phyloP scores from a whole-genome alignment of 2,888 invertebrate genomes.

The Hydrotaea cyrtoneurina region DNA sequence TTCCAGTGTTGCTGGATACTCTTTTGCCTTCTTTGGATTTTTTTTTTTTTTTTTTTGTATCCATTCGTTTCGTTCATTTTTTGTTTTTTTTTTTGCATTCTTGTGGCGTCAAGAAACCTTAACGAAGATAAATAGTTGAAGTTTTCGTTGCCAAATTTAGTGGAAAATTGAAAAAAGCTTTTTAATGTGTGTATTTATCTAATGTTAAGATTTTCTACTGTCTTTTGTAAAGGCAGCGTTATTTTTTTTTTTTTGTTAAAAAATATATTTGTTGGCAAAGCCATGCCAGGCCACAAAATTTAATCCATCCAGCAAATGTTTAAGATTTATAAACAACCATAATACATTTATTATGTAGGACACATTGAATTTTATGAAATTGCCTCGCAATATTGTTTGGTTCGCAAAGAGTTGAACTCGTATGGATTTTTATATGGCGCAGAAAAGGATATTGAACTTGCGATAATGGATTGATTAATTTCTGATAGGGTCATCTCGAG shows the following conservation, averaged over 20 bases:
- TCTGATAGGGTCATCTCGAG: too few relatives aligned
- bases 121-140: slow-evolving; percentile 78
- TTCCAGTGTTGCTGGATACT: background rate
- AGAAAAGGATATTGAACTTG: too few relatives aligned
- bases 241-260: slow-evolving; percentile 29
- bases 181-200: slow-evolving; percentile 69
- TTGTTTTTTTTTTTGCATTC: slow-evolving; percentile 46
- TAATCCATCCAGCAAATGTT: background rate
- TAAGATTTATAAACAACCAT: slow-evolving; percentile 22
- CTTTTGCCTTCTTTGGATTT: slow-evolving; percentile 39
- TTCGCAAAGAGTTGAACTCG: background rate
- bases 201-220: slow-evolving; percentile 58
- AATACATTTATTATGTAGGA: slow-evolving; percentile 25
- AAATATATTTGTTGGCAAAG: slow-evolving; percentile 11
- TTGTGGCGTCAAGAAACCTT: slow-evolving; percentile 68
- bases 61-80: background rate
- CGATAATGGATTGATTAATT: too few relatives aligned
- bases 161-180: slow-evolving; percentile 80
- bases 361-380: slow-evolving; percentile 17
- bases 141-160: slow-evolving; percentile 77
- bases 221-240: slow-evolving; percentile 37
- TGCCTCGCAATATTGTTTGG: background rate
- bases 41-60: slow-evolving; percentile 22
- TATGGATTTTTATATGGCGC: too few relatives aligned
- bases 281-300: slow-evolving; percentile 10